Evolutionary conservation across 2,113 vertebrate genomes (phyloP).

Genomic region (Xyliphius kryptos): DNA sequence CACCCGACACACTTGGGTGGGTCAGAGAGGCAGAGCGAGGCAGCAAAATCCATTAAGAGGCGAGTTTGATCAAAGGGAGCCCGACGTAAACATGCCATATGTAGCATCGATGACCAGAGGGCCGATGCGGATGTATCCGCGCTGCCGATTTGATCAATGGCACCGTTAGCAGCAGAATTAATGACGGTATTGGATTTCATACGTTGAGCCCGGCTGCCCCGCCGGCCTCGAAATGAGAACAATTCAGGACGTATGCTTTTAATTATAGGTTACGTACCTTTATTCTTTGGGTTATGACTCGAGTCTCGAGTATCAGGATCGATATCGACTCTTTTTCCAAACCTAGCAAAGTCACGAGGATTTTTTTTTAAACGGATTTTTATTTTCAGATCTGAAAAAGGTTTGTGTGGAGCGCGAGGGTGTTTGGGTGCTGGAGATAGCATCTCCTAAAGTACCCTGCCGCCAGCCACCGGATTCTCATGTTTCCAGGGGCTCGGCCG

Average conservation of each 20-base stretch:
- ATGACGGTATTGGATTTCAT: conserved; percentile 59
- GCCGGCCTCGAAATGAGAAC: background rate
- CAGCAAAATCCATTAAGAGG: conserved; percentile 60
- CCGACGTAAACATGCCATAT: conserved; percentile 59
- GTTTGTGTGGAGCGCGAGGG: conserved; percentile 25
- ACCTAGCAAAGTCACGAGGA: too few relatives aligned
- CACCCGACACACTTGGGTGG: conserved; percentile 14
- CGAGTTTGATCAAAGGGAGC: conserved; percentile 62
- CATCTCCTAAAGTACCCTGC: conserved; percentile 48
- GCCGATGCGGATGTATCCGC: conserved; percentile 55
- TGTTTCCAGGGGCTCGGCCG: conserved; percentile 36
- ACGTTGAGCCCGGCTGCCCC: conserved; percentile 22
- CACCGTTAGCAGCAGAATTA: conserved; percentile 65
- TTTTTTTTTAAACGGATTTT: too few relatives aligned
- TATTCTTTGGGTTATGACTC: too few relatives aligned
- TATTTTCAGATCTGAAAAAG: conserved; percentile 1
- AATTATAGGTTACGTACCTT: background rate
- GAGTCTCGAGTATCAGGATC: too few relatives aligned
- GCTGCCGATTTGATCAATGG: conserved; percentile 63
- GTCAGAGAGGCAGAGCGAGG: conserved; percentile 50
- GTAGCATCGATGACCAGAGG: conserved; percentile 61
- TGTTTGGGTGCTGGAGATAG: conserved; percentile 44
- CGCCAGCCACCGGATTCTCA: conserved; percentile 29
- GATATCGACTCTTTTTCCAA: too few relatives aligned
- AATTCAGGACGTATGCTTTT: background rate